These are phyloP conservation scores for Tragelaphus buxtoni DNA, from an alignment of 2,113 vertebrate species.

Conservation along the genomic window DNA sequence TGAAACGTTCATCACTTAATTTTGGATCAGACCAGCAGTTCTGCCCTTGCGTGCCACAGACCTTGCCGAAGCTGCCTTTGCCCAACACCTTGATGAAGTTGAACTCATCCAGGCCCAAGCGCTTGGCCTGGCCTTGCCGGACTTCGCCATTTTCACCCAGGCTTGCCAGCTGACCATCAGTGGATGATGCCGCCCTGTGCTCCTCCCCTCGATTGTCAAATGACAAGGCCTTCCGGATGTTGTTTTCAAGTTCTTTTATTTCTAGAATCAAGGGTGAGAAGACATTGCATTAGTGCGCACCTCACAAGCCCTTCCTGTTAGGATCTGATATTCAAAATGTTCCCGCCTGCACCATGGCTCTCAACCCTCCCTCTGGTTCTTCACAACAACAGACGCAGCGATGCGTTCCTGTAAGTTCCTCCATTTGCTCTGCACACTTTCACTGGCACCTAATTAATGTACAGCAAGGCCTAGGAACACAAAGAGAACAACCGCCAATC, in stretches of 20 bases:
- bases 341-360: too few species aligned
- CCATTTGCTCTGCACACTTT: neutral
- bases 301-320: neutral
- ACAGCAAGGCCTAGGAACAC: neutral
- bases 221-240: slow-evolving; percentile 92
- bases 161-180: slow-evolving; percentile 79
- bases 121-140: slow-evolving; percentile 86
- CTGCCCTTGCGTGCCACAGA: slow-evolving; percentile 47
- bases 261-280: slow-evolving; percentile 79
- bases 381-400: neutral
- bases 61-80: slow-evolving; percentile 99
- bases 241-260: slow-evolving; percentile 93
- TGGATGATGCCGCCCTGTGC: slow-evolving; percentile 83
- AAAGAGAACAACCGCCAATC: neutral
- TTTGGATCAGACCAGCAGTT: neutral
- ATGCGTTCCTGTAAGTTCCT: fast-evolving
- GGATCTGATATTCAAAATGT: neutral
- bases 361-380: neutral
- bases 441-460: fast-evolving
- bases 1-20: neutral
- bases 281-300: neutral
- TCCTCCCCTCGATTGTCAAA: slow-evolving; percentile 94
- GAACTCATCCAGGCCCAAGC: slow-evolving; percentile 94
- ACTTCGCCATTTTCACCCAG: slow-evolving; percentile 88
- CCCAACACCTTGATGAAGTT: slow-evolving; percentile 98